phyloP scores from a whole-genome alignment of 2,113 vertebrate genomes.

The Brachypteracias leptosomus region DNA sequence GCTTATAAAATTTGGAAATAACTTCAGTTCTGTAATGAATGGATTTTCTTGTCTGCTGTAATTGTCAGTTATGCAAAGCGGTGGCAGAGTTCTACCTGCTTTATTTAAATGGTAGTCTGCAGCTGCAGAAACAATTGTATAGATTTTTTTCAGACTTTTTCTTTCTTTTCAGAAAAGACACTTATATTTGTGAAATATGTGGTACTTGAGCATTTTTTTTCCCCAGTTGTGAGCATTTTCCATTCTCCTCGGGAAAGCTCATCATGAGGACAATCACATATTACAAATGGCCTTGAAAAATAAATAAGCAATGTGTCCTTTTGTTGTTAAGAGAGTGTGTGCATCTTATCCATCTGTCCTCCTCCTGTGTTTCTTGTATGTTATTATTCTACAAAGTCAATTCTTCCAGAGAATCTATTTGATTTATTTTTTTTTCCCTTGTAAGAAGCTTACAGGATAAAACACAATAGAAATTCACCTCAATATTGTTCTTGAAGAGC shows the following conservation, averaged over 20 bases:
- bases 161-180: background rate
- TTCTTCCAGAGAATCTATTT: constrained; percentile 53
- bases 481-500: constrained; percentile 38
- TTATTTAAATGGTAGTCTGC: background rate
- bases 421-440: constrained; percentile 8
- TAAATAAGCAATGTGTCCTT: background rate
- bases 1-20: background rate
- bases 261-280: background rate
- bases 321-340: background rate
- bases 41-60: background rate
- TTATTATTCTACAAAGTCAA: constrained; percentile 52
- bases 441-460: constrained; percentile 60
- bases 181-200: background rate
- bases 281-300: constrained; percentile 33
- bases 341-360: constrained; percentile 15
- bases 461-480: constrained; percentile 63
- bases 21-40: background rate
- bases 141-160: background rate
- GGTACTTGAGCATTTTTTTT: background rate
- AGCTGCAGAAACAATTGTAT: background rate
- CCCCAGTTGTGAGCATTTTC: background rate
- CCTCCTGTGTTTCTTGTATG: background rate
- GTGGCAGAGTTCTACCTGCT: background rate
- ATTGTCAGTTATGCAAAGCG: background rate
- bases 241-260: background rate